Evolutionary conservation across 2,113 vertebrate genomes (phyloP), one percentile per base, ranked within the genome.

Genomic region (Hydrolagus affinis): DNA sequence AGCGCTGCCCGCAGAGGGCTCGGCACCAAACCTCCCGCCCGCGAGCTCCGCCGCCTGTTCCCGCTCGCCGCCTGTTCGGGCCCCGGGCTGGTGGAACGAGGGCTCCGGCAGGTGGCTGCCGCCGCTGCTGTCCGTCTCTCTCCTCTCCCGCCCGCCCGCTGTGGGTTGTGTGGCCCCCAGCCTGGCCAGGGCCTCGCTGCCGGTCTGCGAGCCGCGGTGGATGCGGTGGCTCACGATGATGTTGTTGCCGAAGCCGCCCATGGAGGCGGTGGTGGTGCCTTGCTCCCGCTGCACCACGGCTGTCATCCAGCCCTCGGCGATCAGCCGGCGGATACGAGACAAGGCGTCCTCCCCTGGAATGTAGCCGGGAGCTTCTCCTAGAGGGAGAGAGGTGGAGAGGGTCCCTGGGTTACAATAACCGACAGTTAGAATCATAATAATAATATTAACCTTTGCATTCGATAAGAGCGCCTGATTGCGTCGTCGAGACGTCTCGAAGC

Each of bases 211-310:
- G 90, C 98, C 96, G 0, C 97, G 96, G 92, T 99, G 97, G 90
- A 99, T 99, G 19, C 97, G 94, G 87, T 99, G 98, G 87, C 98
- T 98, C 89, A 99, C 98, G 0, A 99, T 98, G 90, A 99, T 99
- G 91, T 96, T 97, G 94, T 99, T 99, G 71, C 98, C 98, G 0
- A 99, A 99, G 88, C 98, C 98, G 0, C 98, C 98, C 98, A 99
- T 99, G 80, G 97, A 99, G 0, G 98, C 98, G 96, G 96, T 98
- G 87, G 98, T 99, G 90, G 98, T 99, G 92, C 97, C 98, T 94
- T 97, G 98, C 90, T 99, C 98, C 70, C 98, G 92, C 91, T 99
- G 97, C 10, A 99, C 98, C 91, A 99, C 98, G 0, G 98, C 98
- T 0, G 98, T 99, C 98, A 99, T 99, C 8, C 98, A 97, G 0